These are phyloP conservation scores for Orthosia cruda DNA, from an alignment of 2,888 invertebrate genomes.

Conservation along the genomic window DNA sequence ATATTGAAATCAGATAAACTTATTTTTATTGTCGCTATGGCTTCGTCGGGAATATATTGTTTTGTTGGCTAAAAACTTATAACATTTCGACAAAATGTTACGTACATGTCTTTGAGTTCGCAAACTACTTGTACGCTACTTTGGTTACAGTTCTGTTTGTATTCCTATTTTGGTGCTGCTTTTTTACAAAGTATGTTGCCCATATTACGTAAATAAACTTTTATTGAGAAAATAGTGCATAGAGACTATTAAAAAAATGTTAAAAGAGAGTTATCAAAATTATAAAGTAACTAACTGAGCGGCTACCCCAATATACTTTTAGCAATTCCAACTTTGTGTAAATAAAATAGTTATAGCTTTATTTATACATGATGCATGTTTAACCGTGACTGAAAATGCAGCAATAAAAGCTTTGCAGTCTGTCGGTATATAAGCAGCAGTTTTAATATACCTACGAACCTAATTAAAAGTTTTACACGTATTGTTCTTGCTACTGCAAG, in stretches of 20 bases:
- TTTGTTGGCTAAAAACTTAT: conserved; percentile 67
- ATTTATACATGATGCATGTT: conserved; percentile 16
- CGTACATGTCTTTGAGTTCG: conserved; percentile 60
- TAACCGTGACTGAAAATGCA: conserved; percentile 8
- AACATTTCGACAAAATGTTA: conserved; percentile 70
- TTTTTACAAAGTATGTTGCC: background rate
- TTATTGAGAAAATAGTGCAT: background rate
- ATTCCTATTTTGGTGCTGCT: conserved; percentile 3
- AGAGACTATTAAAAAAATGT: background rate
- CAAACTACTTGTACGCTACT: conserved; percentile 56
- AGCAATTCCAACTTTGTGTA: background rate
- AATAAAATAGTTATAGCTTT: background rate
- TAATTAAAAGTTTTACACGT: conserved; percentile 52
- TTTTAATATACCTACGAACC: conserved; percentile 17
- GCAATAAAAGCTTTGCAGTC: conserved; percentile 8
- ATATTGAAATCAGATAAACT: conserved; percentile 76
- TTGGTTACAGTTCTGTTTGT: conserved; percentile 45
- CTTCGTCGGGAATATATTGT: conserved; percentile 67
- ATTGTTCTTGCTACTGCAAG: conserved; percentile 33
- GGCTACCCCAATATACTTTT: background rate
- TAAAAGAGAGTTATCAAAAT: background rate
- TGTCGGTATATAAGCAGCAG: conserved; percentile 4
- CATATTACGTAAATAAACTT: background rate
- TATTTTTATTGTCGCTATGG: conserved; percentile 70
- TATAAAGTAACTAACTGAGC: background rate